phyloP scores from a whole-genome alignment of 2,113 vertebrate genomes.

The Scolopax mira region DNA sequence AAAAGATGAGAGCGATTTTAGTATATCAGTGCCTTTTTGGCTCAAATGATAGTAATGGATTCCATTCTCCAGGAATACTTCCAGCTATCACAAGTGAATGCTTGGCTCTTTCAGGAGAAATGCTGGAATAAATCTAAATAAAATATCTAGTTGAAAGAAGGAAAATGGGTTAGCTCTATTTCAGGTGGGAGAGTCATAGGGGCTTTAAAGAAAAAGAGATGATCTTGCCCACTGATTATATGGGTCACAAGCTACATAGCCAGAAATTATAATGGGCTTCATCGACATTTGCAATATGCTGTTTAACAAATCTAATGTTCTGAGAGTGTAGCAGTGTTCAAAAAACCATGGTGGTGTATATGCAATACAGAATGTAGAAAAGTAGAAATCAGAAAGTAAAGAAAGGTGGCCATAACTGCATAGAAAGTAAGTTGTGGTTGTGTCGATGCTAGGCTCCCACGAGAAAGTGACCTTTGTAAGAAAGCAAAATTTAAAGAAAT shows the following conservation, averaged over 20 bases:
- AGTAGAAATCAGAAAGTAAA: not conserved
- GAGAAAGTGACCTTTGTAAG: not conserved
- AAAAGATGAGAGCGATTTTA: not conserved
- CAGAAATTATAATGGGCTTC: not conserved
- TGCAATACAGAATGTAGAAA: not conserved
- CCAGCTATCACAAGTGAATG: not conserved
- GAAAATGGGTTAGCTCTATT: not conserved
- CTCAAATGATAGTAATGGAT: not conserved
- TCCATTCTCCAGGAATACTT: not conserved
- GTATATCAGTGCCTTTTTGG: not conserved
- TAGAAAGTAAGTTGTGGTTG: not conserved
- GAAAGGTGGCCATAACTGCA: not conserved
- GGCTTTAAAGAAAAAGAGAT: not conserved
- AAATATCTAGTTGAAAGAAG: not conserved
- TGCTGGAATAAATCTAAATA: not conserved
- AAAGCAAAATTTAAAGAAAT: not conserved
- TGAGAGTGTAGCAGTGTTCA: not conserved
- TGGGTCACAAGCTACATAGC: not conserved
- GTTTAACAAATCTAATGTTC: not conserved
- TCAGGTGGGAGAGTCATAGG: not conserved
- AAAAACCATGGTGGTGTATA: not conserved
- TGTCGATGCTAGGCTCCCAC: not conserved
- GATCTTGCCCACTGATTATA: not conserved
- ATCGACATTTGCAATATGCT: not conserved
- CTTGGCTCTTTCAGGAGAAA: not conserved